Percentiles rank a stretch among this genome's conserved stretches.
phyloP scores from a whole-genome alignment of 2,113 vertebrate species.

The Tenebrosternarchus preto region DNA sequence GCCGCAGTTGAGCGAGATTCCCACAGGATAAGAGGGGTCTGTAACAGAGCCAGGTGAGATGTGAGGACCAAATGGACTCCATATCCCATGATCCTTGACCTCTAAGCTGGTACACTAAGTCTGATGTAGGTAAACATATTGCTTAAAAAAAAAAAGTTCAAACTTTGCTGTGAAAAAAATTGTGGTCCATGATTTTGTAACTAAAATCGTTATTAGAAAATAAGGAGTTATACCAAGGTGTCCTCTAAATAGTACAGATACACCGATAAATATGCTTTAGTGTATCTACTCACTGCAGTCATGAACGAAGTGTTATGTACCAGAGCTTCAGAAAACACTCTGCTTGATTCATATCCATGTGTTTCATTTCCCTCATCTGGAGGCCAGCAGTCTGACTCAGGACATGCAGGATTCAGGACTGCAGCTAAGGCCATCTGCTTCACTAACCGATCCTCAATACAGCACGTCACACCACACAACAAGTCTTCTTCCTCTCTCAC shows the following conservation, averaged over 20 bases:
- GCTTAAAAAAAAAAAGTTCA: no score
- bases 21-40: constrained; percentile 59
- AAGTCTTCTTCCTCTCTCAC: constrained; percentile 9
- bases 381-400: constrained; percentile 44
- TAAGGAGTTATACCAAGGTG: no score
- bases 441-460: constrained; percentile 45
- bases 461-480: constrained; percentile 35
- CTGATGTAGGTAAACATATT: no score
- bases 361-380: constrained; percentile 45
- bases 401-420: constrained; percentile 60
- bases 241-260: no score
- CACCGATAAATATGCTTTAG: neutral
- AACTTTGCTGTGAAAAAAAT: no score
- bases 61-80: constrained; percentile 44
- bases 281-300: neutral
- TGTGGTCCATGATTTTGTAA: no score
- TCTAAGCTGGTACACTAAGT: neutral
- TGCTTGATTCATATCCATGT: constrained; percentile 48
- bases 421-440: constrained; percentile 50
- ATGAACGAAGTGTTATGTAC: constrained; percentile 27
- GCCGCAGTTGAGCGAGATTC: constrained; percentile 63
- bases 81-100: constrained; percentile 1
- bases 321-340: constrained; percentile 4
- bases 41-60: constrained; percentile 62
- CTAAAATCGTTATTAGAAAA: no score